phyloP scores from a whole-genome alignment of 2,797 vertebrate species.

The Sebastes trivittatus region DNA sequence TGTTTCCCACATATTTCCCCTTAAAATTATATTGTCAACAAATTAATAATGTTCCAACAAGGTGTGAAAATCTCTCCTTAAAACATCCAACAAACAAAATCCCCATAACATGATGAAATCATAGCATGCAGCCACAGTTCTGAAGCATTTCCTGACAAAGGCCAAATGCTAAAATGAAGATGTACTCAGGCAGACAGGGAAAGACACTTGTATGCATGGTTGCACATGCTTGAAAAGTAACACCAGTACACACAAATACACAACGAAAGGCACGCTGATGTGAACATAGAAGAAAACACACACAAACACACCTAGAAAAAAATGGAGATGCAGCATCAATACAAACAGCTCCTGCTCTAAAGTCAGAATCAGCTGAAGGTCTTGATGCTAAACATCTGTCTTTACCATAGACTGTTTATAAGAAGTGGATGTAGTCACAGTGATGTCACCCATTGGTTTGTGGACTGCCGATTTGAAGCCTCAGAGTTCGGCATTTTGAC shows the following conservation, averaged over 20 bases:
- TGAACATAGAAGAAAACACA: background rate
- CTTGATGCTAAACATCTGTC: slow-evolving; percentile 20
- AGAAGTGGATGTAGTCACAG: too few relatives aligned
- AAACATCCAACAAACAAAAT: background rate
- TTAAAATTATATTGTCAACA: background rate
- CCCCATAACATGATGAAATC: background rate
- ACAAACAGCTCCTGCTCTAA: slow-evolving; percentile 5
- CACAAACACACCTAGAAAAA: background rate
- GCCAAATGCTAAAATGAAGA: slow-evolving; percentile 24
- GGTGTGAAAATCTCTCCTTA: background rate
- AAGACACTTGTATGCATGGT: slow-evolving; percentile 18
- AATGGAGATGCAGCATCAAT: background rate
- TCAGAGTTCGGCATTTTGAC: too few relatives aligned
- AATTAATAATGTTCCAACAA: background rate
- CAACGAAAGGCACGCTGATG: background rate
- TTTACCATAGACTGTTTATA: background rate
- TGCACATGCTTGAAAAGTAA: slow-evolving; percentile 27
- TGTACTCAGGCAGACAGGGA: background rate
- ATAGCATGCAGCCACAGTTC: background rate
- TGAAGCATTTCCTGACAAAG: slow-evolving; percentile 5
- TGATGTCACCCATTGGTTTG: too few relatives aligned
- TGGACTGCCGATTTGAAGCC: too few relatives aligned
- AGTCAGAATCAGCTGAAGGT: slow-evolving; percentile 15
- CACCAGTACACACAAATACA: slow-evolving; percentile 11
- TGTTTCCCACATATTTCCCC: background rate